Conservation (phyloP, 2,797 vertebrate genomes). For the Perodicticus potto region DNA sequence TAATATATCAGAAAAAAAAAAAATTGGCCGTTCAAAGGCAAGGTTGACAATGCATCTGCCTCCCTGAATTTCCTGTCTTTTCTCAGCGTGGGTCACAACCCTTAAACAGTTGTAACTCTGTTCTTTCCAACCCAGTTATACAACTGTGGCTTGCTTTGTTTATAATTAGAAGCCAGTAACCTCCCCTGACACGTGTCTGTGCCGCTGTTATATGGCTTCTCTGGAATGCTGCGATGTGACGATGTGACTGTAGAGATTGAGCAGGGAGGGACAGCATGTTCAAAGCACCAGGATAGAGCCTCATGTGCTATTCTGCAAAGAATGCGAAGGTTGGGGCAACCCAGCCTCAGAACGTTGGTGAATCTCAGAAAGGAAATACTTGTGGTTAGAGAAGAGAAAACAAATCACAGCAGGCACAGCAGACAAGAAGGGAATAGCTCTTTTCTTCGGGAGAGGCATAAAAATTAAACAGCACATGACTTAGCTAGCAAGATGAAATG, state of each 20-base stretch:
- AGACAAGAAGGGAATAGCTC: not conserved
- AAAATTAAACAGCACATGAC: not conserved
- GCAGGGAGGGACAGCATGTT: not conserved
- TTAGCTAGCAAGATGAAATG: not conserved
- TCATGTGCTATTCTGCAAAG: not conserved
- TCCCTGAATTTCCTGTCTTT: conserved; percentile 51
- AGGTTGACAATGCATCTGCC: conserved; percentile 41
- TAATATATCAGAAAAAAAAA: not conserved
- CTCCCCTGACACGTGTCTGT: conserved; percentile 46
- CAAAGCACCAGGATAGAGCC: not conserved
- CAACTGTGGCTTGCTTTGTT: conserved; percentile 65
- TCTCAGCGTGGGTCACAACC: conserved; percentile 65
- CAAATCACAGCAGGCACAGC: not conserved
- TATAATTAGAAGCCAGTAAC: conserved; percentile 72
- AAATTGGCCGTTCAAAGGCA: conserved; percentile 36
- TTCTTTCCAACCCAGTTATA: conserved; percentile 60
- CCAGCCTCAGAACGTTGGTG: not conserved
- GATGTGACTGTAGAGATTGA: not conserved
- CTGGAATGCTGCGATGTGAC: not conserved
- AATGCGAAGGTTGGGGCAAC: not conserved
- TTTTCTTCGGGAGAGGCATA: not conserved
- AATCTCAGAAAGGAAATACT: conserved; percentile 15
- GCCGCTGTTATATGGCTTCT: not conserved
- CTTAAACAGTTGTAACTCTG: conserved; percentile 64
- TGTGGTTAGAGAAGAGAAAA: not conserved